phyloP scores from a whole-genome alignment of 2,797 vertebrate species.

The Enteromius viviparus region DNA sequence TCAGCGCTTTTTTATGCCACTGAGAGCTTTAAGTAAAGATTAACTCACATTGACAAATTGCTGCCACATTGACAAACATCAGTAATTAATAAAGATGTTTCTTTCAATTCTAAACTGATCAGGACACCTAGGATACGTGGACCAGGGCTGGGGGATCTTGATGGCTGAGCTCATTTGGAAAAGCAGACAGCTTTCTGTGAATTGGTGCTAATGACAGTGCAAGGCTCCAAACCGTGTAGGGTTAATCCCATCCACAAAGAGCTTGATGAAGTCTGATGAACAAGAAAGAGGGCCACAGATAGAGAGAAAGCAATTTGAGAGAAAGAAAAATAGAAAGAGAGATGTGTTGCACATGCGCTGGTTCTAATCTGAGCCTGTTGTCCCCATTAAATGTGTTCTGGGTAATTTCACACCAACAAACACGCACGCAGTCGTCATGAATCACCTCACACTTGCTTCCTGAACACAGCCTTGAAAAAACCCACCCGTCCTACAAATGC shows the following conservation, averaged over 20 bases:
- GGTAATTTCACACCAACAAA: slow-evolving; percentile 67
- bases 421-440: slow-evolving; percentile 53
- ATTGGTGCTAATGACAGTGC: slow-evolving; percentile 70
- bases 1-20: slow-evolving; percentile 59
- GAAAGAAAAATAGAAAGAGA: slow-evolving; percentile 36
- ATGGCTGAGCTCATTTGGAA: slow-evolving; percentile 58
- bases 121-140: slow-evolving; percentile 50
- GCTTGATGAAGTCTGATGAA: slow-evolving; percentile 19
- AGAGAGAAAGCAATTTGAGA: slow-evolving; percentile 45
- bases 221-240: slow-evolving; percentile 60
- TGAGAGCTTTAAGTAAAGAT: slow-evolving; percentile 65
- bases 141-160: slow-evolving; percentile 60
- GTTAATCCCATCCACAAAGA: slow-evolving; percentile 66
- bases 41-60: slow-evolving; percentile 69
- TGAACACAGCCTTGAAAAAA: slow-evolving; percentile 24
- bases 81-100: slow-evolving; percentile 73
- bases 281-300: slow-evolving; percentile 56
- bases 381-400: slow-evolving; percentile 68
- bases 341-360: slow-evolving; percentile 41
- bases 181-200: slow-evolving; percentile 68
- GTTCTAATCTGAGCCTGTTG: slow-evolving; percentile 62
- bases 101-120: slow-evolving; percentile 73
- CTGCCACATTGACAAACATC: slow-evolving; percentile 62
- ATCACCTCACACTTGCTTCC: slow-evolving; percentile 46
- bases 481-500: slow-evolving; percentile 8